phyloP scores from a whole-genome alignment of 2,888 invertebrate species.

The Zaprionus bogoriensis region DNA sequence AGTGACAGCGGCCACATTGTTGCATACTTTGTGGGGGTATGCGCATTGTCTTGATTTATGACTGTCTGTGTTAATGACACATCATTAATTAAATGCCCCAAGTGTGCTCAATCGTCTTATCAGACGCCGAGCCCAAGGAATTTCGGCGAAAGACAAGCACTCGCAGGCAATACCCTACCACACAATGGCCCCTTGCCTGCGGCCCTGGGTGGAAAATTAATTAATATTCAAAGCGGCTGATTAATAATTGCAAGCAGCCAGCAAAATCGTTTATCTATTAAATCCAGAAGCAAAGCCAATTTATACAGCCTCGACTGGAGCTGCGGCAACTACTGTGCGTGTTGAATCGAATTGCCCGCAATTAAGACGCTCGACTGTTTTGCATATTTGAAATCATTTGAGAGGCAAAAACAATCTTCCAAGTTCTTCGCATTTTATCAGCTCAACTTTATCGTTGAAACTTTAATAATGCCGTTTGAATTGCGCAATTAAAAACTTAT shows the following conservation, averaged over 20 bases:
- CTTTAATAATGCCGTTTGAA: too few species aligned
- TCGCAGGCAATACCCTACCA: background rate
- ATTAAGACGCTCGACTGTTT: too few species aligned
- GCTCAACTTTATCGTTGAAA: too few species aligned
- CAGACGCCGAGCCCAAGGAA: conserved; percentile 1
- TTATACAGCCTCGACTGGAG: background rate
- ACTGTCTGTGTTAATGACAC: conserved; percentile 54
- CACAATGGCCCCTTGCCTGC: conserved; percentile 8
- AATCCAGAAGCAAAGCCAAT: background rate
- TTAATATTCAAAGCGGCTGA: conserved; percentile 47
- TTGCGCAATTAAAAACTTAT: too few species aligned
- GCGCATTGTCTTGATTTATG: conserved; percentile 59
- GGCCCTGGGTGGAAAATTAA: conserved; percentile 48
- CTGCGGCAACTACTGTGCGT: too few species aligned
- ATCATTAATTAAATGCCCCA: conserved; percentile 67
- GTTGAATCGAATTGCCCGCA: background rate
- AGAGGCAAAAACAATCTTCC: too few species aligned
- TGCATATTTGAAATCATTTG: too few species aligned
- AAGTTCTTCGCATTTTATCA: too few species aligned
- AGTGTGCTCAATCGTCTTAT: conserved; percentile 34
- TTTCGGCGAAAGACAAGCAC: background rate
- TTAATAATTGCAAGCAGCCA: conserved; percentile 15
- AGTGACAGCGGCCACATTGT: conserved; percentile 30
- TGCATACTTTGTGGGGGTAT: conserved; percentile 23
- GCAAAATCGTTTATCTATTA: conserved; percentile 4